A percentile compares a stretch with the other conserved stretches of the same genome.
phyloP scores from a whole-genome alignment of 2,797 vertebrate genomes.

The Hyperoplus immaculatus region DNA sequence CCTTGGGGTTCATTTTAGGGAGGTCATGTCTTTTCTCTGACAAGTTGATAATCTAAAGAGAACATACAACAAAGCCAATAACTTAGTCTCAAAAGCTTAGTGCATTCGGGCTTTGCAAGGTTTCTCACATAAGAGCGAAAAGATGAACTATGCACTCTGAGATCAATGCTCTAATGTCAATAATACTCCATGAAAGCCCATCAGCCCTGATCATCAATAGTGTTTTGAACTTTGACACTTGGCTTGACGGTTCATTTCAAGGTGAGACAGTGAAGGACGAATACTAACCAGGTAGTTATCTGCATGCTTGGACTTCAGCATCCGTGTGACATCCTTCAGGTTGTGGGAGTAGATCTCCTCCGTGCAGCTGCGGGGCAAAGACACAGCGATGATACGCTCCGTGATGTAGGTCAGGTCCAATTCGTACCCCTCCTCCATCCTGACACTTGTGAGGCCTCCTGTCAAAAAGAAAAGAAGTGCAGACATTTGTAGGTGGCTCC shows the following conservation, averaged over 20 bases:
- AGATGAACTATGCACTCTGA: slow-evolving; percentile 20
- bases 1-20: slow-evolving; percentile 95
- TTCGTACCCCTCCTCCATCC: slow-evolving; percentile 95
- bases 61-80: slow-evolving; percentile 30
- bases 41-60: slow-evolving; percentile 93
- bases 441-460: slow-evolving; percentile 60
- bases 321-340: slow-evolving; percentile 93
- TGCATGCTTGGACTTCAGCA: slow-evolving; percentile 97
- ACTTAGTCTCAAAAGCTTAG: not conserved
- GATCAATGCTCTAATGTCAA: slow-evolving; percentile 42
- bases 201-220: slow-evolving; percentile 33
- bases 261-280: not conserved
- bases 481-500: slow-evolving; percentile 17
- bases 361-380: slow-evolving; percentile 90
- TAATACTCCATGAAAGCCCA: slow-evolving; percentile 20
- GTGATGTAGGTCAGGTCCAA: slow-evolving; percentile 97
- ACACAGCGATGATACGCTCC: slow-evolving; percentile 95
- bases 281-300: slow-evolving; percentile 95
- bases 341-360: slow-evolving; percentile 93
- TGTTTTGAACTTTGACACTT: slow-evolving; percentile 38
- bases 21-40: slow-evolving; percentile 95
- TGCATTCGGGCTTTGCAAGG: not conserved
- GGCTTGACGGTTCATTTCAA: slow-evolving; percentile 14
- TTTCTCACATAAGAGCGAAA: slow-evolving; percentile 2
- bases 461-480: slow-evolving; percentile 20